Conservation (phyloP, 2,888 invertebrate genomes). For the Tribolium freemani region DNA sequence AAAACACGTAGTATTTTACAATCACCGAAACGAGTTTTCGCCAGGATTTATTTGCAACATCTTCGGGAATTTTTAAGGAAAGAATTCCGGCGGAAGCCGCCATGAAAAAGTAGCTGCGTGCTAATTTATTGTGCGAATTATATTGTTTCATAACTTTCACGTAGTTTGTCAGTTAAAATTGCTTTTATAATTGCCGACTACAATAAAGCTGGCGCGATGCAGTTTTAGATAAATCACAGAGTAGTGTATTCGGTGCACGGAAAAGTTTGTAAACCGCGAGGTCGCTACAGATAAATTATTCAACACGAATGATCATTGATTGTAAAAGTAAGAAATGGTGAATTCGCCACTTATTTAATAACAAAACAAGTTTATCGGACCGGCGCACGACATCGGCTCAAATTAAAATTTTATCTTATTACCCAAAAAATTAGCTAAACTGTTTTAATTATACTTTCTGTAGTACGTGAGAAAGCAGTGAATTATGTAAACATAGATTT, state of each 20-base stretch:
- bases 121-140: conserved; percentile 9
- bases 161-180: conserved; percentile 26
- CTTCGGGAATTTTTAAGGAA: not conserved
- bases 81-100: not conserved
- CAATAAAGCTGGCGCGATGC: conserved; percentile 17
- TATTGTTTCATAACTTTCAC: conserved; percentile 17
- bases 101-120: not conserved
- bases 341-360: not conserved
- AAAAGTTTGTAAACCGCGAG: not conserved
- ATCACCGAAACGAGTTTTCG: too few relatives aligned
- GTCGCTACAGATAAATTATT: not conserved
- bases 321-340: not conserved
- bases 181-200: conserved; percentile 12
- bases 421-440: too few relatives aligned
- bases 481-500: too few relatives aligned
- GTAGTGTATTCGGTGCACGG: conserved; percentile 5
- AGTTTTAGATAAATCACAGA: conserved; percentile 9
- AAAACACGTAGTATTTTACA: too few relatives aligned
- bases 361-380: not conserved
- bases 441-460: too few relatives aligned
- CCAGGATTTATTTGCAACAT: too few relatives aligned
- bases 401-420: too few relatives aligned
- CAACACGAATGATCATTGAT: not conserved
- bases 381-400: too few relatives aligned
- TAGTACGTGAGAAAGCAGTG: too few relatives aligned